phyloP scores from a whole-genome alignment of 2,797 vertebrate genomes.

The Lateolabrax maculatus region DNA sequence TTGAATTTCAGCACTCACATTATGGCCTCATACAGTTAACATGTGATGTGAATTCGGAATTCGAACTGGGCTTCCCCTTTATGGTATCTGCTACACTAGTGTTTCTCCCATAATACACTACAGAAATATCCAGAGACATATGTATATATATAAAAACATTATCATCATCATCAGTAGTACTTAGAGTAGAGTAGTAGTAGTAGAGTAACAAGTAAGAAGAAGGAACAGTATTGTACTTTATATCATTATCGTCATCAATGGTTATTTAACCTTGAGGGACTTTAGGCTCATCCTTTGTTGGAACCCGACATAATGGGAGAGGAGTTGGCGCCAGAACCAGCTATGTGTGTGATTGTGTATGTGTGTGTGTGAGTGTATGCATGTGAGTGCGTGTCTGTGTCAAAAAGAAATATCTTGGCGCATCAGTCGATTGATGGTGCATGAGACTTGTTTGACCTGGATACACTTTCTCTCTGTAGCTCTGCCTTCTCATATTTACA shows the following conservation, averaged over 20 bases:
- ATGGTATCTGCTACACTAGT: constrained; percentile 86
- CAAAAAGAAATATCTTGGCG: constrained; percentile 34
- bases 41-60: constrained; percentile 64
- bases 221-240: constrained; percentile 88
- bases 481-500: constrained; percentile 69
- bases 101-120: constrained; percentile 86
- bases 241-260: constrained; percentile 76
- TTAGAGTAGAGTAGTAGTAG: constrained; percentile 87
- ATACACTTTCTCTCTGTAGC: constrained; percentile 48
- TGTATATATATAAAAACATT: constrained; percentile 82
- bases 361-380: constrained; percentile 27
- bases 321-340: constrained; percentile 68
- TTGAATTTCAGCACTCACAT: constrained; percentile 72
- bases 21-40: constrained; percentile 68
- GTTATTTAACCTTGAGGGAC: constrained; percentile 73
- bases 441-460: constrained; percentile 47
- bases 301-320: constrained; percentile 72
- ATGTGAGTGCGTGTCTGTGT: constrained; percentile 1
- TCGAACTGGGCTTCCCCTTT: constrained; percentile 65
- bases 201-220: constrained; percentile 89
- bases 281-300: constrained; percentile 71
- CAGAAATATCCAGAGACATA: constrained; percentile 85
- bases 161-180: constrained; percentile 85
- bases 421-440: constrained; percentile 32
- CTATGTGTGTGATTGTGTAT: constrained; percentile 40